Percentiles rank a stretch among this genome's conserved stretches.
Conservation (phyloP, 2,888 invertebrate species). For the Lycocerus yunnanus region DNA sequence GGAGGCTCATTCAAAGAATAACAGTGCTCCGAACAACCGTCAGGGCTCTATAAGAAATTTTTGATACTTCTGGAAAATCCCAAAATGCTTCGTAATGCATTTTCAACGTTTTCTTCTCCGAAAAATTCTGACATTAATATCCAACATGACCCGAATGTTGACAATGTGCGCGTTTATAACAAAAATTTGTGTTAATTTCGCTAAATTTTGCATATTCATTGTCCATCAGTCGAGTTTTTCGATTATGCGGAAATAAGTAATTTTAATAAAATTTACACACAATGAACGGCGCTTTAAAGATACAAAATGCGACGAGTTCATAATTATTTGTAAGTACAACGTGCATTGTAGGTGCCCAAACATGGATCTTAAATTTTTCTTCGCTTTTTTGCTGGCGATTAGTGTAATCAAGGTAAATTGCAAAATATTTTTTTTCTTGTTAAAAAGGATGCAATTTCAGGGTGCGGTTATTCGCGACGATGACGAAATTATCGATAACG, state of each 20-base stretch:
- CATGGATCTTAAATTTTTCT: neutral
- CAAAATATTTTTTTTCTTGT: neutral
- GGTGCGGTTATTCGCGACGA: neutral
- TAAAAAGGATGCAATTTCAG: neutral
- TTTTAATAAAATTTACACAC: neutral
- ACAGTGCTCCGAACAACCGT: too few species aligned
- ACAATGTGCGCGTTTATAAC: neutral
- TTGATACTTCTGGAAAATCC: too few species aligned
- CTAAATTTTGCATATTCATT: slow-evolving; percentile 3
- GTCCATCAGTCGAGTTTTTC: neutral
- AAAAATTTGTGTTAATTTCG: neutral
- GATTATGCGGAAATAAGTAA: neutral
- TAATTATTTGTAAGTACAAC: neutral
- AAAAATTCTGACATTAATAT: neutral
- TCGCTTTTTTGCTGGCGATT: neutral
- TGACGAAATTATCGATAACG: neutral
- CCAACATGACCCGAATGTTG: neutral
- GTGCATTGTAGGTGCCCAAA: neutral
- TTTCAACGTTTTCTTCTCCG: too few species aligned
- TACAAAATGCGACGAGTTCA: neutral
- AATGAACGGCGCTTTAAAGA: neutral
- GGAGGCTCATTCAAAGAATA: too few species aligned
- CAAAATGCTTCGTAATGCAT: too few species aligned
- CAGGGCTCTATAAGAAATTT: too few species aligned
- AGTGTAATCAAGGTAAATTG: neutral